A percentile compares a stretch with the other conserved stretches of the same genome.
These are phyloP conservation scores for Ennomos fuscantarius DNA, from an alignment of 2,888 invertebrate species.

Conservation along the genomic window DNA sequence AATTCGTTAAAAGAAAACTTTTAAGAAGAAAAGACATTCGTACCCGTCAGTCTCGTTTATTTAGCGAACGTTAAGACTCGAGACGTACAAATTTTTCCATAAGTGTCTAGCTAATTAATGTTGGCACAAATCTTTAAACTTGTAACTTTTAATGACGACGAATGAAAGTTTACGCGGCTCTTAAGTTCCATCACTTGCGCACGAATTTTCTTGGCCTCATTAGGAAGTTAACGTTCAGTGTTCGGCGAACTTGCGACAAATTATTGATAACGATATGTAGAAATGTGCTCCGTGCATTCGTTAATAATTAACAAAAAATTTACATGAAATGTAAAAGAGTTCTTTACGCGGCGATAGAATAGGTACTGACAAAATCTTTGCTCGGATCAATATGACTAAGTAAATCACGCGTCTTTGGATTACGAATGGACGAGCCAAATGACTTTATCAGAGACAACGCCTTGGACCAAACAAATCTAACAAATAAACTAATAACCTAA, in stretches of 20 bases:
- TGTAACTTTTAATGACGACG: slow-evolving; percentile 82
- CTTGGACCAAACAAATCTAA: too few relatives aligned
- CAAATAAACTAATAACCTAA: too few relatives aligned
- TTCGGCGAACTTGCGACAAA: slow-evolving; percentile 64
- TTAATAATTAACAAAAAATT: slow-evolving; percentile 36
- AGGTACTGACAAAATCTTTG: slow-evolving; percentile 4
- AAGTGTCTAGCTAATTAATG: slow-evolving; percentile 79
- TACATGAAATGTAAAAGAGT: background rate
- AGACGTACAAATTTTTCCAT: slow-evolving; percentile 55
- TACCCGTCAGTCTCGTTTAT: slow-evolving; percentile 43
- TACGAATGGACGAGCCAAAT: too few relatives aligned
- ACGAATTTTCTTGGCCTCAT: slow-evolving; percentile 79
- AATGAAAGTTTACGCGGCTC: slow-evolving; percentile 79
- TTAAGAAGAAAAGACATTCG: slow-evolving; percentile 19
- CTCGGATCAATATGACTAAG: too few relatives aligned
- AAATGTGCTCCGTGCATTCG: slow-evolving; percentile 40
- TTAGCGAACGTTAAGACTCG: slow-evolving; percentile 44
- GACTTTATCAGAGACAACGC: too few relatives aligned
- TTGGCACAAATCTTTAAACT: slow-evolving; percentile 79
- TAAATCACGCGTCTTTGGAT: too few relatives aligned
- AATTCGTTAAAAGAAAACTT: slow-evolving; percentile 26
- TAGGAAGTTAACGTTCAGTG: slow-evolving; percentile 75
- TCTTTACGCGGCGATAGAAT: too few relatives aligned
- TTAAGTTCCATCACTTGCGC: slow-evolving; percentile 73
- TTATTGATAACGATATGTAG: slow-evolving; percentile 70